Conservation (phyloP, 2,113 vertebrate genomes). For the Heterochromis multidens region DNA sequence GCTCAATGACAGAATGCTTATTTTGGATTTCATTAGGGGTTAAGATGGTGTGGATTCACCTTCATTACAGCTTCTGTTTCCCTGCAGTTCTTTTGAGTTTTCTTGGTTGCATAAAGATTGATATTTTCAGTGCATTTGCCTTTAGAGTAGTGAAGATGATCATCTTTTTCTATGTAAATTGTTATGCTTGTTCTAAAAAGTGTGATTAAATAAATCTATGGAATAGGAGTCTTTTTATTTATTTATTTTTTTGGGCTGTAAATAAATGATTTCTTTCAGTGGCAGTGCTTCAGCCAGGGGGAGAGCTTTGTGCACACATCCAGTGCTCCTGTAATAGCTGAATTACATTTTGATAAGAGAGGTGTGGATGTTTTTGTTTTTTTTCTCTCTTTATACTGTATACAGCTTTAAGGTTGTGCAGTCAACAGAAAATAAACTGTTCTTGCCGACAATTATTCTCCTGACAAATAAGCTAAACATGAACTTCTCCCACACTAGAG, state of each 20-base stretch:
- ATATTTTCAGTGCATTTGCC: slow-evolving; percentile 24
- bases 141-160: not conserved
- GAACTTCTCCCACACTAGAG: not conserved
- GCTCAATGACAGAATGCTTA: not conserved
- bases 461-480: not conserved
- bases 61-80: not conserved
- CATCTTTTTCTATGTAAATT: slow-evolving; percentile 10
- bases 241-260: not conserved
- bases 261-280: not conserved
- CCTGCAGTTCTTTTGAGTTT: not conserved
- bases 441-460: not conserved
- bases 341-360: not conserved
- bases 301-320: not conserved
- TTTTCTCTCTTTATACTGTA: no score
- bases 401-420: not conserved
- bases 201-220: slow-evolving; percentile 47
- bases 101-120: not conserved
- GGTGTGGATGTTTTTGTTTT: not conserved
- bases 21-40: not conserved
- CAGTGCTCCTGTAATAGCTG: not conserved
- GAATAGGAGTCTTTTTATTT: not conserved
- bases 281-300: not conserved
- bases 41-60: not conserved
- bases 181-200: slow-evolving; percentile 9
- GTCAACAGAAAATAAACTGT: not conserved